Evolutionary conservation across 2,797 vertebrate species (phyloP).

Genomic region (Crypturellus tataupa): DNA sequence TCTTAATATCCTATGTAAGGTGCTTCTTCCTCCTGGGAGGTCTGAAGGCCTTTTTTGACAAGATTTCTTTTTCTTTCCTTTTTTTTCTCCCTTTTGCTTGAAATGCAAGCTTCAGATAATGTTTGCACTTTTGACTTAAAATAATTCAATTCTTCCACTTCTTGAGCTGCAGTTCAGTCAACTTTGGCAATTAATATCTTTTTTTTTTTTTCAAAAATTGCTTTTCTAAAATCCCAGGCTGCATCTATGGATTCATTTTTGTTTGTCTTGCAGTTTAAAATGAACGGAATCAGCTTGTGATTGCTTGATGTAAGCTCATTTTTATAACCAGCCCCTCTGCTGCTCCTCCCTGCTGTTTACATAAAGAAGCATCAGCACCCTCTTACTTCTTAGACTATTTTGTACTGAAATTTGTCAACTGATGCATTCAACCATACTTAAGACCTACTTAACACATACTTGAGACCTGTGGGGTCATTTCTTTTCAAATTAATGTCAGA

Average conservation of each 20-base stretch:
- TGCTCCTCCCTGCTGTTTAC: background rate
- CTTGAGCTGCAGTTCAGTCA: background rate
- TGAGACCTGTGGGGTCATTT: background rate
- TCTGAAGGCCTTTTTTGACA: background rate
- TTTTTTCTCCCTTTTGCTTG: background rate
- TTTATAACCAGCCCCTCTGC: background rate
- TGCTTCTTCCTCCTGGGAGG: slow-evolving; percentile 5
- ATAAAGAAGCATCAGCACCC: background rate
- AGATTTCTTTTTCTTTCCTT: background rate
- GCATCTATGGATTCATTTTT: background rate
- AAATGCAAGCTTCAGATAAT: background rate
- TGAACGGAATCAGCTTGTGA: background rate
- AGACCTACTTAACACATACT: background rate
- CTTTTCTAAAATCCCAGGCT: background rate
- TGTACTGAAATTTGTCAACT: background rate
- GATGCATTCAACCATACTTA: background rate
- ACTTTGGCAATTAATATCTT: background rate
- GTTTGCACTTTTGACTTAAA: slow-evolving; percentile 28
- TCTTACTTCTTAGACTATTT: background rate
- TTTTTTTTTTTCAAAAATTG: background rate
- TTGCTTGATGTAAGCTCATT: background rate
- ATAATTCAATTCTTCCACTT: background rate
- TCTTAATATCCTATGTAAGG: background rate
- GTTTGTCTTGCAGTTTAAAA: background rate
- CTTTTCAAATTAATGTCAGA: background rate